Evolutionary conservation across 2,888 invertebrate genomes (phyloP), one percentile per base, ranked within the genome.

Genomic region (Alloscopus bannaensis): DNA sequence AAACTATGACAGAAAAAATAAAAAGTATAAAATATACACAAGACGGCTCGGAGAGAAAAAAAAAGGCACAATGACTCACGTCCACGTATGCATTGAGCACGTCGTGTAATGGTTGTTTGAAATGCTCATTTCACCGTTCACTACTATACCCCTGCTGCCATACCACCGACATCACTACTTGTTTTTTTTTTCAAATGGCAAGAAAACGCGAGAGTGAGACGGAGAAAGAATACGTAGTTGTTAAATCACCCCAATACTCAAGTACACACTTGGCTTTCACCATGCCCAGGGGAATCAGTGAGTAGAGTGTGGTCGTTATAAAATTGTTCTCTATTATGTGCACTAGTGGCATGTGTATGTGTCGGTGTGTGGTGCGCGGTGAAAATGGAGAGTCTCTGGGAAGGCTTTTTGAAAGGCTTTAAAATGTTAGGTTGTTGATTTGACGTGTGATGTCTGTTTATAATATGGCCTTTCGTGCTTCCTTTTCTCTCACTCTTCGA

Each of bases 231-330:
- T 36, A 26, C 50, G 59, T 40, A 47, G 55, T 70, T 78, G 64
- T 78, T 70, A 68, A 71, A 66, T 79, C 68, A 80, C 68, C 62
- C 68, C 69, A 68, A 80, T 55, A 52, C 62, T 66, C 66, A 20
- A 69, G 50, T 45, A 72, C 79, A 68, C 69, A 55, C 55, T 62
- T 45, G 36, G 29, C 66, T 72, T 79, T 72, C 79, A 71, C 50
- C 31, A 62, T 72, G 79, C 79, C 71, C 78, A 65, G 8, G 78
- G 78, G 78, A 78, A 65, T 78, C 52, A 8, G 18, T 6, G 57
- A 69, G 18, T 18, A 69, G 69, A 66, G 45, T 3, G 50, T 20
- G 20, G 50, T 28, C 22, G 47, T 45, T 55, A 57, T 40, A 18
- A 70, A 77, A 45, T 45, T 68, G 36, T 6, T 36, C 13, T 52